Base-by-base conservation (phyloP, 2,113 vertebrate genomes). In the Tetrax tetrax region DNA sequence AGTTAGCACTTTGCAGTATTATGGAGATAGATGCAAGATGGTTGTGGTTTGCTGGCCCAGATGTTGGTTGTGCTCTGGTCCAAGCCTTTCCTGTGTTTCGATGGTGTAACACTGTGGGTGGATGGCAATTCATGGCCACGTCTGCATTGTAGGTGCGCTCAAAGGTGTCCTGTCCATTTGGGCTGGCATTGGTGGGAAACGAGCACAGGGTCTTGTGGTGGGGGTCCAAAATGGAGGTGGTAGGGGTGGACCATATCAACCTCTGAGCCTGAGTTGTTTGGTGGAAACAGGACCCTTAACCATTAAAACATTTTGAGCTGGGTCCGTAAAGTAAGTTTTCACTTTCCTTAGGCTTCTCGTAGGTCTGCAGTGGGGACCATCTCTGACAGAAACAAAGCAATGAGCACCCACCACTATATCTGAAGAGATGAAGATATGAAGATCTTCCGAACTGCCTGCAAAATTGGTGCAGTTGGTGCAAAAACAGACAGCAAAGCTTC, bases 401-500 rank as follows among this genome's bases (percentile, higher is more conserved):
- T 11, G 31, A 84, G 29, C 0, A 0, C 69, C 18, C 43, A 37
- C 47, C 4, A 1, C 35, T 24, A 14, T 17, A 65, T 78, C 45
- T 78, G 63, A 70, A 92, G 89, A 15, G 41, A 43, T 43, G 41
- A 43, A 16, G 41, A 43, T 43, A 43, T 6, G 41, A 43, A 43
- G 38, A 63, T 54, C 21, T 19, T 8, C 43, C 37, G 27, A 79
- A 96, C 70, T 79, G 61, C 45, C 66, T 76, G 59, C 25, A 72
- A 48, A 87, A 69, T 20, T 3, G 5, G 17, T 25, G 50, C 63
- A 66, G 57, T 14, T 75, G 50, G 24, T 76, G 15, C 53, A 20
- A 81, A 92, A 96, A 51, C 35, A 84, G 41, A 27, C 5, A 69
- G 48, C 50, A 76, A 79, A 82, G 24, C n/a, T 84, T 90, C 65